Evolutionary conservation across 1,140 invertebrate genomes (phyloP).

Genomic region (Pantala flavescens): DNA sequence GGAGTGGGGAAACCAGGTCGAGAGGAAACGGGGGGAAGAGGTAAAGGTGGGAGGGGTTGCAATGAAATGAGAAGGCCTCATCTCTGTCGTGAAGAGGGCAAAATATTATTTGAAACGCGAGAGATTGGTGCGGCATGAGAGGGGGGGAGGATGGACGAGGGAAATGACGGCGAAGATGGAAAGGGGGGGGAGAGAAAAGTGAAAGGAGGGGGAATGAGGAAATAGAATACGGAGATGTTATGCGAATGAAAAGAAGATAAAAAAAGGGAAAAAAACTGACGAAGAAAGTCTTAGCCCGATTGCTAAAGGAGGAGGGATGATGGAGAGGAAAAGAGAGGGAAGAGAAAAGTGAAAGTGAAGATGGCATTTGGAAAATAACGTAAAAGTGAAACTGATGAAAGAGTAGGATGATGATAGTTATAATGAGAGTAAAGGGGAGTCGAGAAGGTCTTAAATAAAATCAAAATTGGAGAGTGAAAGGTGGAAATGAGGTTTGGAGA

Average conservation of each 20-base stretch:
- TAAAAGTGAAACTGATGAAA: no score
- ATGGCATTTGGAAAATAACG: no score
- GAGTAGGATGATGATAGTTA: no score
- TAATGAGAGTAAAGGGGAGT: no score
- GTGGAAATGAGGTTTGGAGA: no score
- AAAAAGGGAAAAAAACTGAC: no score
- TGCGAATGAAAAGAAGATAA: no score
- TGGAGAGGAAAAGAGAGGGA: no score
- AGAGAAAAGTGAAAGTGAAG: no score
- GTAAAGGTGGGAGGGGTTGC: background rate
- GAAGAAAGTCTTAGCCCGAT: background rate
- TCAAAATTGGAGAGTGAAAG: no score
- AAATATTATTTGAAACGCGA: slow-evolving; percentile 8
- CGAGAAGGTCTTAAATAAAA: no score
- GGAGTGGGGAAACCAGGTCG: background rate
- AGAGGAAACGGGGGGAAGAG: background rate
- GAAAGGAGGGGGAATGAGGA: slow-evolving; percentile 10
- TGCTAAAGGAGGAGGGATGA: no score
- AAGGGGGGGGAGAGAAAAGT: background rate
- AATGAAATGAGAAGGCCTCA: slow-evolving; percentile 1
- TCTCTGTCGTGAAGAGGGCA: slow-evolving; percentile 3
- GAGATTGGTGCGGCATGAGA: background rate
- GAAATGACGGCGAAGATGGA: background rate
- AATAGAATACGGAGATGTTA: slow-evolving; percentile 2
- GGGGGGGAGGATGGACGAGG: background rate